Evolutionary conservation across 1,140 invertebrate genomes (phyloP).

Genomic region (Drosophila littoralis): DNA sequence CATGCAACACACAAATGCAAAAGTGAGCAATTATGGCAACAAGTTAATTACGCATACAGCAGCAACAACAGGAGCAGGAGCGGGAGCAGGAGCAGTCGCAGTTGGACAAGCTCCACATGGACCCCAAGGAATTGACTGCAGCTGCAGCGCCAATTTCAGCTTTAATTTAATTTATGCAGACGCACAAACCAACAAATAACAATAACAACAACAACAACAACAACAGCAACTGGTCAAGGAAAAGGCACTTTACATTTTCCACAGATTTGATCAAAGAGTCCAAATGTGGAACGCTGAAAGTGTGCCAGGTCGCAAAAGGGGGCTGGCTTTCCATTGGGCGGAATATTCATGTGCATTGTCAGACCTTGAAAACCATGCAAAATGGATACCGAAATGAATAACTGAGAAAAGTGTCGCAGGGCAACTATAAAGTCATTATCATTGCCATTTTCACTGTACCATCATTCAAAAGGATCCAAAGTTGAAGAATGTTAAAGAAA

Average conservation of each 20-base stretch:
- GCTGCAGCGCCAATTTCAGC: slow-evolving; percentile 27
- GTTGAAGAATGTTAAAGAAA: no score
- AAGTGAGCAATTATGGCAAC: slow-evolving; percentile 68
- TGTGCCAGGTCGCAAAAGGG: slow-evolving; percentile 37
- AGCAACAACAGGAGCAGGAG: not conserved
- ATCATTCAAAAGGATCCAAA: no score
- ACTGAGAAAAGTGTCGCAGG: no score
- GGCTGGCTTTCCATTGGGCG: not conserved
- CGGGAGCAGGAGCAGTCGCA: slow-evolving; percentile 10
- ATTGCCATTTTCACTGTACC: no score
- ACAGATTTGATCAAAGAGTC: slow-evolving; percentile 24
- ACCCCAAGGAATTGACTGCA: slow-evolving; percentile 26
- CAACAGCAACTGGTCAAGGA: slow-evolving; percentile 33
- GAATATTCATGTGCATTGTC: no score
- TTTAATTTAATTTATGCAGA: slow-evolving; percentile 71
- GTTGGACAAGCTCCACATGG: slow-evolving; percentile 32
- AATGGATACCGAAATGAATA: no score
- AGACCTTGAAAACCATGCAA: no score
- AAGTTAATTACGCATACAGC: slow-evolving; percentile 62
- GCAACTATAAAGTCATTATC: no score
- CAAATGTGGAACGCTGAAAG: slow-evolving; percentile 23
- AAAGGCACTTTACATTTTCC: slow-evolving; percentile 44
- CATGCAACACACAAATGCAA: slow-evolving; percentile 53
- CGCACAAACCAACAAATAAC: slow-evolving; percentile 23
- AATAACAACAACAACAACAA: slow-evolving; percentile 11